phyloP scores from a whole-genome alignment of 2,888 invertebrate species.

The Eupithecia tripunctaria region DNA sequence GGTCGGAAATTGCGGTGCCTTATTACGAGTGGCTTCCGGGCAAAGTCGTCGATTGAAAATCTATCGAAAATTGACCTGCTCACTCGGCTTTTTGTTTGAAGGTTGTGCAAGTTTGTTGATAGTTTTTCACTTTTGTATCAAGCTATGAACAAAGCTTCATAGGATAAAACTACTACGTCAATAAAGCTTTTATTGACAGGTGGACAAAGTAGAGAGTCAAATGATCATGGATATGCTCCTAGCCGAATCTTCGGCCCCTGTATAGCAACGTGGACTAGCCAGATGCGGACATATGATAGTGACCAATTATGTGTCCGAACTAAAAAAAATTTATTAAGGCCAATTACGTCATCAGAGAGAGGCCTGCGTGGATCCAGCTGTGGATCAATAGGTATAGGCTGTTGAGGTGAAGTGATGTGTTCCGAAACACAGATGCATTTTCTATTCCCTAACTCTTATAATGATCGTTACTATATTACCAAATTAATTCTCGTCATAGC shows the following conservation, averaged over 20 bases:
- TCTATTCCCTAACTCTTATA: no score
- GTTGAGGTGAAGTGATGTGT: no score
- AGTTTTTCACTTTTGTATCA: not conserved
- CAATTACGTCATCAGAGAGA: no score
- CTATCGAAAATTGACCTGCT: slow-evolving; percentile 62
- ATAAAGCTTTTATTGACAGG: not conserved
- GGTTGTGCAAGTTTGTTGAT: not conserved
- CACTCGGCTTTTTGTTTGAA: slow-evolving; percentile 18
- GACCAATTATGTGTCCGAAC: no score
- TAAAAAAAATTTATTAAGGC: no score
- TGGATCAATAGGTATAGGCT: no score
- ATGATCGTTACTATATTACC: not conserved
- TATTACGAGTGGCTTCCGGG: slow-evolving; percentile 72
- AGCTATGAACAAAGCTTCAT: not conserved
- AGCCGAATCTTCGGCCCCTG: no score
- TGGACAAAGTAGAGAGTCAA: not conserved
- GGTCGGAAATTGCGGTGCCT: slow-evolving; percentile 78
- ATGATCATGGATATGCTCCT: no score
- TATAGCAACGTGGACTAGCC: no score
- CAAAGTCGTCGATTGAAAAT: slow-evolving; percentile 66
- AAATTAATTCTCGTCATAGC: not conserved
- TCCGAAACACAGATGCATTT: no score
- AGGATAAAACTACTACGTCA: not conserved
- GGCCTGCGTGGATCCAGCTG: no score
- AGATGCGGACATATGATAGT: no score